Base-by-base conservation (phyloP, 2,797 vertebrate genomes). In the Micrastur ruficollis region DNA sequence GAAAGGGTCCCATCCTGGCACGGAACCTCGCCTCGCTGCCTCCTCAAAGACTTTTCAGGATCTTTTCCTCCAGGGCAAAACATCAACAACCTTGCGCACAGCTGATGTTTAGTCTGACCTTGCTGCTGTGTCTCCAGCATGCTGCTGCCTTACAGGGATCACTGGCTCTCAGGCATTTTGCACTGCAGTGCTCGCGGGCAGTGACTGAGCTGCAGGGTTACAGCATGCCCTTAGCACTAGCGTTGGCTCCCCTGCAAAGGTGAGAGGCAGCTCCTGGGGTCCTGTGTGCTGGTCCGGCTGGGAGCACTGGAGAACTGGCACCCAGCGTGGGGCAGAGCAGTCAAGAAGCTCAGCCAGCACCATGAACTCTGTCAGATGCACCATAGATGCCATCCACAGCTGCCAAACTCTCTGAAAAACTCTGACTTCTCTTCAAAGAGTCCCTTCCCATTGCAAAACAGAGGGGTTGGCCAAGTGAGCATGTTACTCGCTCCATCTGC, bases 91-190 rank as follows among this genome's bases (percentile, higher is more conserved):
- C 62, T 75, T 36, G 31, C 12, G 0, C 27, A 17, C 53, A 79
- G 90, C 71, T 53, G 82, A 66, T 56, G 62, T 91, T 92, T 88
- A 61, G 68, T 83, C 95, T 79, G 62, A 92, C 65, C 47, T 73
- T 4, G 0, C 53, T 66, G 66, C 62, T 4, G 2, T 3, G 78
- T 83, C 78, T 96, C 90, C 38, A 19, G 47, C 1, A 0, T 9
- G 42, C 65, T 13, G 72, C 86, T 58, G 85, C 58, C 55, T 61
- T 3, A 0, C 80, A 76, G 62, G 36, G 73, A 66, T 65, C 2
- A 0, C 34, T 14, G 49, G 23, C 12, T 91, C 66, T 52, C 92
- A 73, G 93, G 73, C 55, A 68, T 81, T 76, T 62, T 67, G 46
- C 38, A 36, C 13, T 20, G 36, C 32, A 14, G 92, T 72, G 32